Base-by-base conservation (phyloP, 2,797 vertebrate genomes). In the Lycodopsis pacificus region DNA sequence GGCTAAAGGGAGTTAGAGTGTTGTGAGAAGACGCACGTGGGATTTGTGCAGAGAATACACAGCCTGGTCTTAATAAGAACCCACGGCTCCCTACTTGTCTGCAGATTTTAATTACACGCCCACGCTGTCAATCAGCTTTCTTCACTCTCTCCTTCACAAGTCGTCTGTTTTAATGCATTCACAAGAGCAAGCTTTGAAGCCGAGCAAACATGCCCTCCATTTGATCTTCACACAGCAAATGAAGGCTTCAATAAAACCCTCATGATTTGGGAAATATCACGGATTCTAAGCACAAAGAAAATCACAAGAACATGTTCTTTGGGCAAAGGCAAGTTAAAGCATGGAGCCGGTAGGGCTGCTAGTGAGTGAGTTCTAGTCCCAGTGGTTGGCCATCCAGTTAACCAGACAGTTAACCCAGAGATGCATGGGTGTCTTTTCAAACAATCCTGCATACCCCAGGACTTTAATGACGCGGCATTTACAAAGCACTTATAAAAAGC, bases 101-200 rank as follows among this genome's bases (percentile, higher is more conserved):
- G 81, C 69, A 84, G 65, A 87, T 80, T 92, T 91, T 93, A 93
- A 94, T 93, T 93, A 93, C 87, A 84, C 79, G 14, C 81, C 79
- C 85, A 80, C 66, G 51, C 86, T 88, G 93, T 92, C 93, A 92
- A 84, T 95, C 93, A 94, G 81, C 84, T 84, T 77, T 73, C 76
- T 89, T 74, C 86, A 85, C 84, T 83, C 67, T 74, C 78, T 85
- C 79, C 82, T 79, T 88, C 74, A 84, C 68, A 83, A 86, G 88
- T 88, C 81, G 67, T 86, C 75, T 72, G 86, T 74, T 92, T 92
- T 92, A 93, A 92, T 89, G 85, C 78, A 83, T 87, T 85, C 87
- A 84, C 64, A 77, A 84, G 84, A 86, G 64, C 14, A 0, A 69
- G 82, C 89, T 90, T 93, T 92, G 85, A 93, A 92, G 88, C 75